Conservation (phyloP, 2,797 vertebrate species). For the Alosa sapidissima region DNA sequence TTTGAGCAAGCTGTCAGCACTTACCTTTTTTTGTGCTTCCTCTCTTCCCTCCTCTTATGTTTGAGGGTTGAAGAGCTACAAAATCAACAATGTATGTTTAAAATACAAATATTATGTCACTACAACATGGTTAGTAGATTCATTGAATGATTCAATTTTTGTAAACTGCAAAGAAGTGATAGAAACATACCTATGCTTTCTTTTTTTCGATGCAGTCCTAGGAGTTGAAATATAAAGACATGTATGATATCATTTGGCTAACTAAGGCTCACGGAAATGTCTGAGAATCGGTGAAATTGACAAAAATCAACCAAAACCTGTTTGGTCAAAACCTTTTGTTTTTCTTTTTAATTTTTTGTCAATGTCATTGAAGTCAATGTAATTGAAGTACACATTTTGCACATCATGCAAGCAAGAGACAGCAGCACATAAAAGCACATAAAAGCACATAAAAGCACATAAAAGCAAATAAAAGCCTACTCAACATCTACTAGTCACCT, state of each 20-base stretch:
- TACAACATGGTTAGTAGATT: too few relatives aligned
- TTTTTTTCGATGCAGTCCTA: constrained; percentile 91
- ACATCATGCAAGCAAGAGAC: too few relatives aligned
- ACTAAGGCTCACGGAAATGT: too few relatives aligned
- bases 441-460: too few relatives aligned
- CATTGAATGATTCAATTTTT: background rate
- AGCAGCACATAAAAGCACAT: background rate
- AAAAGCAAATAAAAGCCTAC: too few relatives aligned
- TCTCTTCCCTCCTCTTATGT: constrained; percentile 88
- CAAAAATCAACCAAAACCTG: too few relatives aligned
- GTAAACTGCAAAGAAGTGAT: background rate
- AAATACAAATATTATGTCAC: constrained; percentile 47
- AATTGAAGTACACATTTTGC: too few relatives aligned
- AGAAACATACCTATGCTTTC: constrained; percentile 85
- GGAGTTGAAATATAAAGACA: constrained; percentile 39
- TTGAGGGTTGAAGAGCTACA: constrained; percentile 87
- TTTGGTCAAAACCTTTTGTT: too few relatives aligned
- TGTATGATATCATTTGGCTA: background rate
- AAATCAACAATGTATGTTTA: constrained; percentile 63
- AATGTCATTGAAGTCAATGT: too few relatives aligned
- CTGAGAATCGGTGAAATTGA: too few relatives aligned
- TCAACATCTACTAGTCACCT: constrained; percentile 71
- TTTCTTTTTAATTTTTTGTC: too few relatives aligned
- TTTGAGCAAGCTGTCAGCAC: constrained; percentile 57
- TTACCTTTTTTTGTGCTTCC: constrained; percentile 97